Evolutionary conservation across 2,797 vertebrate species (phyloP).

Genomic region (Zalophus californianus): DNA sequence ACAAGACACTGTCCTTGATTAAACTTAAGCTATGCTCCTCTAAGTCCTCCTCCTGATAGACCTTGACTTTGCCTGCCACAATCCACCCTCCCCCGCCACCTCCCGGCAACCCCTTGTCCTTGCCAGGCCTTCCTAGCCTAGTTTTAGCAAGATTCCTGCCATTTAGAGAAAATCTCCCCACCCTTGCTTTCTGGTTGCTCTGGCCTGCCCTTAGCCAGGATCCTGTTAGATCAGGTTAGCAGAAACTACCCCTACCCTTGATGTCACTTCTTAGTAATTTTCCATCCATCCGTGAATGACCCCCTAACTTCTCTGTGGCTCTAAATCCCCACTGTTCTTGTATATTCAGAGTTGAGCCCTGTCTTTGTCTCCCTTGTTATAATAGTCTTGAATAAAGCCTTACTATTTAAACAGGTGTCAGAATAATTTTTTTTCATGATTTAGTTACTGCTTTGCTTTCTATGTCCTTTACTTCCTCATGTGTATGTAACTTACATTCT

Average conservation of each 20-base stretch:
- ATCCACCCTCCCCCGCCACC: accelerated
- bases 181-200: neutral
- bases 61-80: neutral
- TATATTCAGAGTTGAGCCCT: neutral
- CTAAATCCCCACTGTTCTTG: neutral
- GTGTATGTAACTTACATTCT: neutral
- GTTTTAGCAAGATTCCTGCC: neutral
- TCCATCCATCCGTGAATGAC: neutral
- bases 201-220: neutral
- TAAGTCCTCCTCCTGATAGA: neutral
- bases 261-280: neutral
- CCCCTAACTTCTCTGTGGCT: neutral
- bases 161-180: neutral
- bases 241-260: neutral
- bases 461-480: neutral
- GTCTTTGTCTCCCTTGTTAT: neutral
- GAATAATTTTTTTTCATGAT: neutral
- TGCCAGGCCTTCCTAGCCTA: neutral
- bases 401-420: neutral
- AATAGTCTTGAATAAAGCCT: constrained; percentile 5
- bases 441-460: neutral
- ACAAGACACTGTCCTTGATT: neutral
- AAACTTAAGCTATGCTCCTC: neutral
- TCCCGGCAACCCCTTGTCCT: neutral
- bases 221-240: neutral